phyloP scores from a whole-genome alignment of 2,797 vertebrate species.

The Gambusia yucatana region DNA sequence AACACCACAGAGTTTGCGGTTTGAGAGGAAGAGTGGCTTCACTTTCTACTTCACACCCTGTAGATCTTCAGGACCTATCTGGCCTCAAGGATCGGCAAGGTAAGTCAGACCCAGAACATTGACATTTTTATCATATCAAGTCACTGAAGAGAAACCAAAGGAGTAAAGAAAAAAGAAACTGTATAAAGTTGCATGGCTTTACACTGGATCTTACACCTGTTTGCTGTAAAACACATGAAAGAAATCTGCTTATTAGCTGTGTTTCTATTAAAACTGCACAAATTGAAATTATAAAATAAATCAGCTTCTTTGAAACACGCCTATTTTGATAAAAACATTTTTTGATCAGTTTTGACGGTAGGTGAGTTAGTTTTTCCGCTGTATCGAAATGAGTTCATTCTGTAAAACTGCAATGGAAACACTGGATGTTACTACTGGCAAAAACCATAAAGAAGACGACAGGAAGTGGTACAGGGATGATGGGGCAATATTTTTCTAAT shows the following conservation, averaged over 20 bases:
- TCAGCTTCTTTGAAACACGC: no score
- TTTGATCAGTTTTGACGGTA: no score
- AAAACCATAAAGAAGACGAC: no score
- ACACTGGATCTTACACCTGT: background rate
- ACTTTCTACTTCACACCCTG: constrained; percentile 50
- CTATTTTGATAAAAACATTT: no score
- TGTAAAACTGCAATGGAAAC: no score
- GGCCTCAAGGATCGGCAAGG: constrained; percentile 21
- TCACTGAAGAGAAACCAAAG: background rate
- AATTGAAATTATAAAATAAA: no score
- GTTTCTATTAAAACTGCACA: no score
- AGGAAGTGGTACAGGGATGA: no score
- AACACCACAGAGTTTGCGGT: constrained; percentile 43
- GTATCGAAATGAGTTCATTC: no score
- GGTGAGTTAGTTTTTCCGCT: no score
- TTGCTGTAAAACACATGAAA: background rate
- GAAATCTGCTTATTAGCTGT: background rate
- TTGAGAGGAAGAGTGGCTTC: constrained; percentile 38
- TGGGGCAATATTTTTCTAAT: no score
- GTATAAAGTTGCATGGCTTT: background rate
- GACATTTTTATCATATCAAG: background rate
- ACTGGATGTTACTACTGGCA: no score
- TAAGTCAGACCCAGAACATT: background rate
- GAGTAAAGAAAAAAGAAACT: background rate
- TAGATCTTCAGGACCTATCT: constrained; percentile 30